These are phyloP conservation scores for Drosophila gunungcola DNA, from an alignment of 1,140 invertebrate species.

Conservation along the genomic window DNA sequence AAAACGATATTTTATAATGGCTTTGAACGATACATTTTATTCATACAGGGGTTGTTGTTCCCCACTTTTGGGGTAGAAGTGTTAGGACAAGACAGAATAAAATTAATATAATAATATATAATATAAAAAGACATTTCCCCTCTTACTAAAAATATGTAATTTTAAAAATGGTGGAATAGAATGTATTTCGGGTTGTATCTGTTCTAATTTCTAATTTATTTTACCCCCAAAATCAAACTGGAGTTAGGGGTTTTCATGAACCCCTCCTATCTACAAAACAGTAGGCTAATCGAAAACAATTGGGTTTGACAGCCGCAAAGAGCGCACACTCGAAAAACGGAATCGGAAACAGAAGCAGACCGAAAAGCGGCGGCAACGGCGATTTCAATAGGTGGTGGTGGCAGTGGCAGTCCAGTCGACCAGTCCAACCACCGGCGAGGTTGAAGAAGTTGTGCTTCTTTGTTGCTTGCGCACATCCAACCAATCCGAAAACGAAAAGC, in stretches of 20 bases:
- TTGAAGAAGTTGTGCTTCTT: slow-evolving; percentile 83
- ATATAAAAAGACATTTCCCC: too few species aligned
- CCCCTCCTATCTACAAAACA: not conserved
- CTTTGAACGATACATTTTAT: too few species aligned
- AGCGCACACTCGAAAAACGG: slow-evolving; percentile 1
- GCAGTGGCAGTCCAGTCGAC: slow-evolving; percentile 14
- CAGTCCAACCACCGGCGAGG: slow-evolving; percentile 54
- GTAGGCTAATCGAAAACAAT: not conserved
- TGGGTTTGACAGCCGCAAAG: not conserved
- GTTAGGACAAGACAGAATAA: too few species aligned
- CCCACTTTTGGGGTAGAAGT: too few species aligned
- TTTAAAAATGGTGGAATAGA: too few species aligned
- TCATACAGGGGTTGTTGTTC: too few species aligned
- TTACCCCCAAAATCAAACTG: too few species aligned
- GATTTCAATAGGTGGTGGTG: slow-evolving; percentile 18
- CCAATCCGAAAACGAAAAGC: slow-evolving; percentile 82
- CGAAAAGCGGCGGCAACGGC: slow-evolving; percentile 4
- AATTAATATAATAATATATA: too few species aligned
- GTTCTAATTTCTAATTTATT: too few species aligned
- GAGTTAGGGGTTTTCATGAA: not conserved
- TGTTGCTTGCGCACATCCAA: slow-evolving; percentile 80
- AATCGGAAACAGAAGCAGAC: not conserved
- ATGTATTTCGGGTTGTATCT: too few species aligned
- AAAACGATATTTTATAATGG: too few species aligned
- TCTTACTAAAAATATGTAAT: too few species aligned